Evolutionary conservation across 92 coral and sea anemone species (phyloP).

Genomic region (Palythoa grandiflora): DNA sequence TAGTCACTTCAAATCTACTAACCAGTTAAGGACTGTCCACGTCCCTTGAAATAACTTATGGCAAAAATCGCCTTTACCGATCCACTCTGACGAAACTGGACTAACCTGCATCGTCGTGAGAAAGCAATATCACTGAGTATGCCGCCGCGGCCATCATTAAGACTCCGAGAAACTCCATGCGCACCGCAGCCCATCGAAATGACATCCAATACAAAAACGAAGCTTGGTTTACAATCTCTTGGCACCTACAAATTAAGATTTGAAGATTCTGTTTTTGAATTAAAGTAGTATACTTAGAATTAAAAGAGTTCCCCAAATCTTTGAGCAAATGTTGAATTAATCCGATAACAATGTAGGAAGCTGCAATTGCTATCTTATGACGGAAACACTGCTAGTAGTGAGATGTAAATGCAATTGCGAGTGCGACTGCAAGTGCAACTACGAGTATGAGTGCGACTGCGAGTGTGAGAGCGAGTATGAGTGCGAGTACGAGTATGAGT

Average conservation of each 20-base stretch:
- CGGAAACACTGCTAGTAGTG: too few relatives aligned
- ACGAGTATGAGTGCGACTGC: too few relatives aligned
- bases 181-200: constrained; percentile 41
- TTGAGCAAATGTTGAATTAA: too few relatives aligned
- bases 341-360: too few relatives aligned
- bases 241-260: constrained; percentile 33
- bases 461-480: too few relatives aligned
- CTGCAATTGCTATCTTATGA: too few relatives aligned
- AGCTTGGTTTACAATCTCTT: constrained; percentile 39
- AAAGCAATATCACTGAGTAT: constrained; percentile 29
- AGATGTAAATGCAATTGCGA: too few relatives aligned
- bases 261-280: neutral
- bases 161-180: constrained; percentile 41
- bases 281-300: too few relatives aligned
- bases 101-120: constrained; percentile 39
- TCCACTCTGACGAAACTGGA: neutral
- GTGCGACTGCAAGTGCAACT: too few relatives aligned
- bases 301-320: too few relatives aligned
- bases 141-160: constrained; percentile 35
- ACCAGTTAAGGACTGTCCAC: neutral
- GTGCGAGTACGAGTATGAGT: too few relatives aligned
- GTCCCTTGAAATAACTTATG: neutral
- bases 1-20: too few relatives aligned
- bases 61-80: neutral
- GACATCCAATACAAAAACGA: constrained; percentile 33